Evolutionary conservation across 2,888 invertebrate species (phyloP).

Genomic region (Kryphioiulus occultus): DNA sequence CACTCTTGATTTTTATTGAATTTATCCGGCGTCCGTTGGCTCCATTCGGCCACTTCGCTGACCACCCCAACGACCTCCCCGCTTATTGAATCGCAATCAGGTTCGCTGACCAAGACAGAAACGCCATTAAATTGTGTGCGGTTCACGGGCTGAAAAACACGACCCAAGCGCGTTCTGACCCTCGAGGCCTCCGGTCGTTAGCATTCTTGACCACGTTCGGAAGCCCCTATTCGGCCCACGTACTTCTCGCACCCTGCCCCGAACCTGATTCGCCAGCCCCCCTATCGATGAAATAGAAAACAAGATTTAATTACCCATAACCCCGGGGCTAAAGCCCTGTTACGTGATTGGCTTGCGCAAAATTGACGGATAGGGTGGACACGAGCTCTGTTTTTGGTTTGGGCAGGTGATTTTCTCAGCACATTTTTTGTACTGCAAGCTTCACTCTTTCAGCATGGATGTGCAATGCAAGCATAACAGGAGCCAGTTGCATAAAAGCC

Average conservation of each 20-base stretch:
- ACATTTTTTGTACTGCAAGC: neutral
- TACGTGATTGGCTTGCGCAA: neutral
- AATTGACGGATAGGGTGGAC: neutral
- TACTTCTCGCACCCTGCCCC: neutral
- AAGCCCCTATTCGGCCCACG: neutral
- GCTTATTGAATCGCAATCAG: constrained; percentile 20
- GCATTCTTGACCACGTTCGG: neutral
- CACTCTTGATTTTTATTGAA: neutral
- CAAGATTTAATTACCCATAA: constrained; percentile 31
- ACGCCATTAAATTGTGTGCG: neutral
- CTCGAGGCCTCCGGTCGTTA: neutral
- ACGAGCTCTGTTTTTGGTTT: neutral
- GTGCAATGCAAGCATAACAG: too few species aligned
- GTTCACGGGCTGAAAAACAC: constrained; percentile 3
- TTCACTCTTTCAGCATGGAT: too few species aligned
- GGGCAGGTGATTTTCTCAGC: neutral
- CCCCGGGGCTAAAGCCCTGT: neutral
- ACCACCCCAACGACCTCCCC: neutral
- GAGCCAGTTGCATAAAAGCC: too few species aligned
- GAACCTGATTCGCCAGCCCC: neutral
- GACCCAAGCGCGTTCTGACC: neutral
- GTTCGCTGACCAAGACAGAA: constrained; percentile 4
- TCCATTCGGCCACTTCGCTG: neutral
- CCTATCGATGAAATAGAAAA: constrained; percentile 31
- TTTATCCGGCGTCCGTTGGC: neutral